Evolutionary conservation across 2,888 invertebrate genomes (phyloP).

Genomic region (Selenia dentaria): DNA sequence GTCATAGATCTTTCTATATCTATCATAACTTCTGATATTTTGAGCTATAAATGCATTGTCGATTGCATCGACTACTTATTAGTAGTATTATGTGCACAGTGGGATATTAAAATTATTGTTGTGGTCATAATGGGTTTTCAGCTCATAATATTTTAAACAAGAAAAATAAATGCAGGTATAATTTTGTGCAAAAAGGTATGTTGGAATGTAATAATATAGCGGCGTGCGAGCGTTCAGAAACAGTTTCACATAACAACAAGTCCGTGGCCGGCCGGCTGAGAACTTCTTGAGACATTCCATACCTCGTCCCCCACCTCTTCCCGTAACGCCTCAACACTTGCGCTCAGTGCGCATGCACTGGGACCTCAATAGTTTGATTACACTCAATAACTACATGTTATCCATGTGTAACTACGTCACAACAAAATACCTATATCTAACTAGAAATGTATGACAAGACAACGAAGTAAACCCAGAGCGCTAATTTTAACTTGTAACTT

Average conservation of each 20-base stretch:
- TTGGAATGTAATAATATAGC: slow-evolving; percentile 33
- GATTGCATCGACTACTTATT: too few relatives aligned
- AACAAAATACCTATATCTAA: background rate
- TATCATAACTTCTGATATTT: too few relatives aligned
- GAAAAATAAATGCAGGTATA: background rate
- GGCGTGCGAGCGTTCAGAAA: slow-evolving; percentile 57
- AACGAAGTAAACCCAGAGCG: too few relatives aligned
- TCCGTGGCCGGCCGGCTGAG: slow-evolving; percentile 67
- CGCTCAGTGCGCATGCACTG: slow-evolving; percentile 78
- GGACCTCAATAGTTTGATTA: slow-evolving; percentile 64
- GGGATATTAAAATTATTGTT: too few relatives aligned
- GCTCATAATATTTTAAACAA: background rate
- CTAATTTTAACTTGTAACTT: too few relatives aligned
- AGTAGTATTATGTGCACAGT: too few relatives aligned
- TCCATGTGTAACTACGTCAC: slow-evolving; percentile 11
- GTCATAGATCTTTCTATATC: too few relatives aligned
- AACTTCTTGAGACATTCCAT: slow-evolving; percentile 79
- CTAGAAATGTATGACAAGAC: background rate
- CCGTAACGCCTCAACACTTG: slow-evolving; percentile 42
- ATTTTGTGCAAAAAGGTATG: slow-evolving; percentile 9
- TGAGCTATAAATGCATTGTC: too few relatives aligned
- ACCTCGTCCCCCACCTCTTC: slow-evolving; percentile 58
- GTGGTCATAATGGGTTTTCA: too few relatives aligned
- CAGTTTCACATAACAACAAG: slow-evolving; percentile 80
- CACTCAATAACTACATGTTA: slow-evolving; percentile 4